Evolutionary conservation across 2,113 vertebrate species (phyloP).

Genomic region (Microcebus lehilahytsara): DNA sequence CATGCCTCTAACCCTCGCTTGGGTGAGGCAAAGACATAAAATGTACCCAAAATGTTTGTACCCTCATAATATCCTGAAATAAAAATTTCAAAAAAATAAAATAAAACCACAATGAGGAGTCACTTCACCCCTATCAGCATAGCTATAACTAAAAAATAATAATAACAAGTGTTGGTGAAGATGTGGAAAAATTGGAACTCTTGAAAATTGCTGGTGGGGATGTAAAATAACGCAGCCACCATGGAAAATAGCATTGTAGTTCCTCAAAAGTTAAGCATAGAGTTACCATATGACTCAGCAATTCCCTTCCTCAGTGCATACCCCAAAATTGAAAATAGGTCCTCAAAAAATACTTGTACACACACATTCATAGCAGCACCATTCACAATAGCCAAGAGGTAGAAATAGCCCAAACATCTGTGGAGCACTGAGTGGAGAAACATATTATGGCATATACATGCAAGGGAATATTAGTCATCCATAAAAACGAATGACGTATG

Average conservation of each 20-base stretch:
- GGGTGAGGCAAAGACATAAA: too few relatives aligned
- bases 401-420: not conserved
- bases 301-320: not conserved
- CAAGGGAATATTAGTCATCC: not conserved
- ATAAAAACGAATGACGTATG: not conserved
- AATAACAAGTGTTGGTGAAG: too few relatives aligned
- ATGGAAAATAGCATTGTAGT: not conserved
- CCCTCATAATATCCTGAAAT: too few relatives aligned
- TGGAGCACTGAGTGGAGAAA: not conserved
- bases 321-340: not conserved
- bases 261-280: not conserved
- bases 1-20: too few relatives aligned
- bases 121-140: not conserved
- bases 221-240: not conserved
- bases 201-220: not conserved
- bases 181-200: too few relatives aligned
- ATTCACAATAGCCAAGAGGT: not conserved
- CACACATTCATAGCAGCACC: not conserved
- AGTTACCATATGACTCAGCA: not conserved
- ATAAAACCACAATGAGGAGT: not conserved
- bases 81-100: too few relatives aligned
- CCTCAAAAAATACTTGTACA: not conserved
- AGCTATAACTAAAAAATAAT: not conserved
- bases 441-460: not conserved
- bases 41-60: too few relatives aligned